These are phyloP conservation scores for Madoqua kirkii DNA, from an alignment of 2,113 vertebrate genomes.

Conservation along the genomic window DNA sequence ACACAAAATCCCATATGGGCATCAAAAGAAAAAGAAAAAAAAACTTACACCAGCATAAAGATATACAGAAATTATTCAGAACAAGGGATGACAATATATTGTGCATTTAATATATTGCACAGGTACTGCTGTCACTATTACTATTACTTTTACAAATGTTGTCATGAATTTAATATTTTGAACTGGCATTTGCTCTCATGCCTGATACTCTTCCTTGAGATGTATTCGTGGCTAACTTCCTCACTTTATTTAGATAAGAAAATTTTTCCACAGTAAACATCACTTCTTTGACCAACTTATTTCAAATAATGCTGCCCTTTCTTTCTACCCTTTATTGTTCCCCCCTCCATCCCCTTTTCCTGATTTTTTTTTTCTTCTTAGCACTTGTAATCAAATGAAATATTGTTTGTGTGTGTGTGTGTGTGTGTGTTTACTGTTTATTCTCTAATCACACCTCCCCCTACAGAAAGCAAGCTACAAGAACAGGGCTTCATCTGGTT, in stretches of 20 bases:
- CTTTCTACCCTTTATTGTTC: background rate
- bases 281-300: background rate
- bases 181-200: background rate
- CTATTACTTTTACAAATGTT: background rate
- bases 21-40: background rate
- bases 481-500: background rate
- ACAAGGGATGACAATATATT: background rate
- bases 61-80: background rate
- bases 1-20: background rate
- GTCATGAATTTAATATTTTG: background rate
- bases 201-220: background rate
- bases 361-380: constrained; percentile 10
- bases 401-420: background rate
- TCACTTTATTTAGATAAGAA: background rate
- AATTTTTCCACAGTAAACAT: background rate
- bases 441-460: background rate
- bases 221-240: background rate
- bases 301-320: background rate
- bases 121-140: background rate
- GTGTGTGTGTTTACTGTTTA: background rate
- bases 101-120: background rate
- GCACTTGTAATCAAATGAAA: background rate
- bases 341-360: background rate
- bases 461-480: background rate
- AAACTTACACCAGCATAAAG: background rate